Evolutionary conservation across 2,888 invertebrate genomes (phyloP).

Genomic region (Salticus scenicus): DNA sequence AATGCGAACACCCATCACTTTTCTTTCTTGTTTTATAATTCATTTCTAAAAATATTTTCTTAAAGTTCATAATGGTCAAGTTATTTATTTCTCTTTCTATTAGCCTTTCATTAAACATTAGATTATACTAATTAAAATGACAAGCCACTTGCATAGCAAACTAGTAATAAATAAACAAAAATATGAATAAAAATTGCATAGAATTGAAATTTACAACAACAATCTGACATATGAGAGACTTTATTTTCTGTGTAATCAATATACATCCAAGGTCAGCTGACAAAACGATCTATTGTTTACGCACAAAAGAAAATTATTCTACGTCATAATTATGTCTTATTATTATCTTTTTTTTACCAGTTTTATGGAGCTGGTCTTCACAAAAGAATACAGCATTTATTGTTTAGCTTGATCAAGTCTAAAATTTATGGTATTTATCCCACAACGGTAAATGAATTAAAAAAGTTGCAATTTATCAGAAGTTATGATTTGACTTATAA

Average conservation of each 20-base stretch:
- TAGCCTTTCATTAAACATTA: too few species aligned
- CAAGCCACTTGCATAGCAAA: too few species aligned
- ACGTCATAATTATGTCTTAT: constrained; percentile 31
- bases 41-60: too few species aligned
- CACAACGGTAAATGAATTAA: not conserved
- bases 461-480: not conserved
- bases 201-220: too few species aligned
- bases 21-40: too few species aligned
- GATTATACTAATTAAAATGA: too few species aligned
- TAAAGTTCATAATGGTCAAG: too few species aligned
- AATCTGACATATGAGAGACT: not conserved
- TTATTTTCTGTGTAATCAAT: constrained; percentile 24
- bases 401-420: not conserved
- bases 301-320: constrained; percentile 44
- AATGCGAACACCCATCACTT: too few species aligned
- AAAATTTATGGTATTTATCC: not conserved
- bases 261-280: constrained; percentile 44
- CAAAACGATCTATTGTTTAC: constrained; percentile 47
- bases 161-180: too few species aligned
- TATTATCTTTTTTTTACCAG: constrained; percentile 2
- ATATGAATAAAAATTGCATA: too few species aligned
- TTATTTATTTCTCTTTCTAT: too few species aligned
- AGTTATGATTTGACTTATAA: not conserved
- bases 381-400: not conserved
- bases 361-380: not conserved